Evolutionary conservation across 2,888 invertebrate species (phyloP).

Genomic region (Caenorhabditis sp.): DNA sequence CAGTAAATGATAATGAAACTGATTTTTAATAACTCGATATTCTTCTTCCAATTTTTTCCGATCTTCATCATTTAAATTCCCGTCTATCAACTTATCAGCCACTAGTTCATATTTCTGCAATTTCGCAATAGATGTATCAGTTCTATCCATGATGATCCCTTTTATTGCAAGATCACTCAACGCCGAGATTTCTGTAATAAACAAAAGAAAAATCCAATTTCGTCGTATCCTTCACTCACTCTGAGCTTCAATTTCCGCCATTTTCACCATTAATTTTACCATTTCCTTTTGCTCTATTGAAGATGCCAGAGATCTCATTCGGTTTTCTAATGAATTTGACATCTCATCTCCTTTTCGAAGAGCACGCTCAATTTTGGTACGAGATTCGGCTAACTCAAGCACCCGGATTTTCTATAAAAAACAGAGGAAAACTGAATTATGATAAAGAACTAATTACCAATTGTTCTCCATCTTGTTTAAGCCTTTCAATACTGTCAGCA

Average conservation of each 20-base stretch:
- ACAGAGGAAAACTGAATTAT: neutral
- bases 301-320: conserved; percentile 39
- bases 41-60: conserved; percentile 63
- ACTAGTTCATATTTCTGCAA: conserved; percentile 66
- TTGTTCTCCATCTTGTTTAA: conserved; percentile 56
- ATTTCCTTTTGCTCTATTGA: conserved; percentile 89
- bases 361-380: conserved; percentile 64
- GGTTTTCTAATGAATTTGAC: conserved; percentile 48
- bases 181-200: conserved; percentile 62
- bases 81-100: conserved; percentile 67
- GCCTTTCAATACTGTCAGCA: conserved; percentile 61
- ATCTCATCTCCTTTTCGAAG: conserved; percentile 56
- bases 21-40: conserved; percentile 66
- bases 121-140: conserved; percentile 65
- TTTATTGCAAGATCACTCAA: conserved; percentile 66
- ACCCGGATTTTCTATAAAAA: conserved; percentile 44
- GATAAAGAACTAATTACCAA: conserved; percentile 22
- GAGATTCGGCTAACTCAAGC: conserved; percentile 50
- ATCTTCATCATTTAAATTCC: conserved; percentile 55
- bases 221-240: conserved; percentile 75
- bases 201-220: neutral
- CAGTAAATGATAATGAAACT: conserved; percentile 67
- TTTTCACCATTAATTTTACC: conserved; percentile 84
- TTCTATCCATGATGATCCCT: conserved; percentile 59
- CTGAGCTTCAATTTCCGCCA: conserved; percentile 92